These are phyloP conservation scores for Hypotaenidia okinawae DNA, from an alignment of 2,797 vertebrate species.

Conservation along the genomic window DNA sequence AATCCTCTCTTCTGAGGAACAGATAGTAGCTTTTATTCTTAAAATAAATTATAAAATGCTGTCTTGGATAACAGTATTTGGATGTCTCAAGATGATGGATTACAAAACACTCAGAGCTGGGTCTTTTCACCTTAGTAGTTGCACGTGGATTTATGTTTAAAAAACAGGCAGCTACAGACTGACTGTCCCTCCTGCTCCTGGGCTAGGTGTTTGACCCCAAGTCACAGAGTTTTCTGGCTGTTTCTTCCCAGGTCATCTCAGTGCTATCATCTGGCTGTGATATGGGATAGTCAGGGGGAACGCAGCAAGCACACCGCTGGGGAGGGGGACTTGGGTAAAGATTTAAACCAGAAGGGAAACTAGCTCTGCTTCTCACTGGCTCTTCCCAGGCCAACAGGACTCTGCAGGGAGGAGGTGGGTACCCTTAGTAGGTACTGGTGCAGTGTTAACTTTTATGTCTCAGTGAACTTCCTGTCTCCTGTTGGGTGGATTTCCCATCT, in stretches of 20 bases:
- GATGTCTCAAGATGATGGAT: not conserved
- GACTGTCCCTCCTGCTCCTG: not conserved
- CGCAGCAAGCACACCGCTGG: not conserved
- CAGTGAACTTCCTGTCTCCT: not conserved
- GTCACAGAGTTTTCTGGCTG: not conserved
- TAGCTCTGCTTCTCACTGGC: not conserved
- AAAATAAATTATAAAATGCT: not conserved
- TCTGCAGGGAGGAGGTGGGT: not conserved
- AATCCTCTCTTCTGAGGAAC: not conserved
- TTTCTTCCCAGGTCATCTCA: not conserved
- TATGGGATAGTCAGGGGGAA: not conserved
- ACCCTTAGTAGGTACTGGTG: not conserved
- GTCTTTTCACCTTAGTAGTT: not conserved
- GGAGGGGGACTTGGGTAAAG: not conserved
- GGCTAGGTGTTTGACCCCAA: not conserved
- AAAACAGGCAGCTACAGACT: not conserved
- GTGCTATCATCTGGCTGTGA: not conserved
- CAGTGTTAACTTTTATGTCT: not conserved
- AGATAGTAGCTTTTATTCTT: not conserved
- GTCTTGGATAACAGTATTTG: not conserved
- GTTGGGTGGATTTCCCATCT: not conserved
- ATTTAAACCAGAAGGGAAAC: not conserved
- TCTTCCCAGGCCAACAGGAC: not conserved
- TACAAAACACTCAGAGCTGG: not conserved
- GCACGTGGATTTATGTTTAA: not conserved